Percentiles rank a stretch among this genome's conserved stretches.
Evolutionary conservation across 2,888 invertebrate genomes (phyloP).

Genomic region (Fragum sueziense): DNA sequence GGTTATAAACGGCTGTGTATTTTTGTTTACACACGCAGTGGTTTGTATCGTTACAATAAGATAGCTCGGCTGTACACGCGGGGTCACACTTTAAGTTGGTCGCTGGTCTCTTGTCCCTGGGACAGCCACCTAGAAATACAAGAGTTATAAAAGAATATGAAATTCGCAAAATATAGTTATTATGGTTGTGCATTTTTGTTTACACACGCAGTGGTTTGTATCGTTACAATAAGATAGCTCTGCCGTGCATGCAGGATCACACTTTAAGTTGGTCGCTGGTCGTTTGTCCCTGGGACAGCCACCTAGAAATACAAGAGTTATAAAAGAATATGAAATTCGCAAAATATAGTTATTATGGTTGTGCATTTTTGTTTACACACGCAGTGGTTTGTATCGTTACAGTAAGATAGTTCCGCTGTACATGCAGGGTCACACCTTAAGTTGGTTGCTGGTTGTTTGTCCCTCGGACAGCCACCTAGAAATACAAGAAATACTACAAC

Average conservation of each 20-base stretch:
- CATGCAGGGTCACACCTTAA: constrained; percentile 76
- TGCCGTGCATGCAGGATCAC: constrained; percentile 74
- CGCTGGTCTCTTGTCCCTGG: constrained; percentile 77
- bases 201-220: constrained; percentile 71
- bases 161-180: no score
- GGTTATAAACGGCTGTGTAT: constrained; percentile 62
- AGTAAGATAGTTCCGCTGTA: constrained; percentile 65
- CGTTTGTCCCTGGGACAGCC: constrained; percentile 81
- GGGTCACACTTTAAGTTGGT: constrained; percentile 71
- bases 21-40: constrained; percentile 68
- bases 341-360: no score
- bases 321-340: no score
- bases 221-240: constrained; percentile 70
- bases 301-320: constrained; percentile 75
- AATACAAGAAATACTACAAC: background rate
- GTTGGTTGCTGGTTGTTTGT: constrained; percentile 72
- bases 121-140: constrained; percentile 81
- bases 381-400: constrained; percentile 73
- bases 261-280: constrained; percentile 71
- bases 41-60: constrained; percentile 72
- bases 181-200: no score
- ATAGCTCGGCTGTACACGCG: constrained; percentile 66
- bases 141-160: no score
- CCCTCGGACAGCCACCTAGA: constrained; percentile 82
- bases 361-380: constrained; percentile 64